Evolutionary conservation across 2,888 invertebrate genomes (phyloP).

Genomic region (Hydrotaea diabolus): DNA sequence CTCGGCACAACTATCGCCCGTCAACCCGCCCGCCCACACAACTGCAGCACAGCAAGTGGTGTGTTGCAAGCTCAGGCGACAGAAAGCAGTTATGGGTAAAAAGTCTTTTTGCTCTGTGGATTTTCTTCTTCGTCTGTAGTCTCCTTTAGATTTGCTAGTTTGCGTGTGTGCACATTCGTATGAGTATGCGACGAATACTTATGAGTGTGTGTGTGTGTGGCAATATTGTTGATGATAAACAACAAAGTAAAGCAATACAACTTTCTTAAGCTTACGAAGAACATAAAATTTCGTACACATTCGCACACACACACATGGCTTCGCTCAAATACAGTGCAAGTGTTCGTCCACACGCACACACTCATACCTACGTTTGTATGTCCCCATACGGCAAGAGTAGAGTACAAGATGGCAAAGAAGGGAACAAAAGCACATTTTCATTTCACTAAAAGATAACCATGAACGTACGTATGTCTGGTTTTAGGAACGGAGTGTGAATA

Average conservation of each 20-base stretch:
- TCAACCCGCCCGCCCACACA: not conserved
- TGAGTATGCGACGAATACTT: not conserved
- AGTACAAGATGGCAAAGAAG: constrained; percentile 7
- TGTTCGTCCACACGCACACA: not conserved
- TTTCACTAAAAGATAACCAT: constrained; percentile 55
- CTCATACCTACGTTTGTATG: not conserved
- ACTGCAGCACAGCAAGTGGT: constrained; percentile 13
- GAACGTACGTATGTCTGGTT: not conserved
- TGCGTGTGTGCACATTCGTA: not conserved
- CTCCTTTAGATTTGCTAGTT: constrained; percentile 13
- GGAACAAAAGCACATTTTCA: constrained; percentile 52
- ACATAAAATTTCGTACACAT: constrained; percentile 46
- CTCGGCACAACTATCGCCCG: not conserved
- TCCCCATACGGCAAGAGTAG: constrained; percentile 35
- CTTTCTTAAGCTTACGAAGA: constrained; percentile 59
- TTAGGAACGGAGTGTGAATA: constrained; percentile 35
- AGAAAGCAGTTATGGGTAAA: constrained; percentile 25
- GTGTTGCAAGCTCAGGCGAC: constrained; percentile 6
- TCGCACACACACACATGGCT: not conserved
- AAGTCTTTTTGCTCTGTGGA: constrained; percentile 31
- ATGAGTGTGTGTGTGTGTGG: constrained; percentile 12
- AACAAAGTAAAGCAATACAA: constrained; percentile 58
- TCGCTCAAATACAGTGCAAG: not conserved
- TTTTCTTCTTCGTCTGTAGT: constrained; percentile 46
- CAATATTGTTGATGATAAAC: constrained; percentile 53